Evolutionary conservation across 2,113 vertebrate species (phyloP), one percentile per base, ranked within the genome.

Genomic region (Zapornia atra): DNA sequence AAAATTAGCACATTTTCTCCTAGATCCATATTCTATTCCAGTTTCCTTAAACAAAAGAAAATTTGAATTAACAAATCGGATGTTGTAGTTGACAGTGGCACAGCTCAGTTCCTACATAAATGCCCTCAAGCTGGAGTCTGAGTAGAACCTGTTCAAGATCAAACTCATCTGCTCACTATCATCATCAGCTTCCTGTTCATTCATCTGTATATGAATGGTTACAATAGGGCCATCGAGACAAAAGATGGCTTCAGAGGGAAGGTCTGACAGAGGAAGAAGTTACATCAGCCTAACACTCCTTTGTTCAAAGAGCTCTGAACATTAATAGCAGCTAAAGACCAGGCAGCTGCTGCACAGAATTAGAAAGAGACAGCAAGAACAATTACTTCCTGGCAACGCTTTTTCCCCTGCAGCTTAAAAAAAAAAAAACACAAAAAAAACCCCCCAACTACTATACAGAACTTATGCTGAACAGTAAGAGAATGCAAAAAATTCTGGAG

Each of bases 281-380:
- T 96, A 94, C 89, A 96, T 95, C 96, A 97, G 93, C 86, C 89
- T 33, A 89, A 78, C 2, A 6, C 65, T 71, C 57, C 73, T 95
- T 95, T 97, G 95, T 96, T 94, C 96, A 94, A 82, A 94, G 82
- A 54, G 82, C 86, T 95, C 94, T 89, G 89, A 96, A 93, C 95
- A 89, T 95, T 96, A 96, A 96, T 76, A 96, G 93, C 95, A 92
- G 89, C 91, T 70, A 91, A 89, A 94, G 94, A 84, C 57, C 21
- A 95, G 78, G 93, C 95, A 97, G 96, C 94, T 96, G 96, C 94
- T 95, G 89, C 93, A 94, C 91, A 92, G 95, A 96, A 96, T 96
- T 97, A 95, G 84, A 94, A 88, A 94, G 86, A 94, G 91, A 86
- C 88, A 94, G 83, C 90, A 95, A 94, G 92, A 96, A 95, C 96